Evolutionary conservation across 2,888 invertebrate species (phyloP).

Genomic region (Metacarcinus magister): DNA sequence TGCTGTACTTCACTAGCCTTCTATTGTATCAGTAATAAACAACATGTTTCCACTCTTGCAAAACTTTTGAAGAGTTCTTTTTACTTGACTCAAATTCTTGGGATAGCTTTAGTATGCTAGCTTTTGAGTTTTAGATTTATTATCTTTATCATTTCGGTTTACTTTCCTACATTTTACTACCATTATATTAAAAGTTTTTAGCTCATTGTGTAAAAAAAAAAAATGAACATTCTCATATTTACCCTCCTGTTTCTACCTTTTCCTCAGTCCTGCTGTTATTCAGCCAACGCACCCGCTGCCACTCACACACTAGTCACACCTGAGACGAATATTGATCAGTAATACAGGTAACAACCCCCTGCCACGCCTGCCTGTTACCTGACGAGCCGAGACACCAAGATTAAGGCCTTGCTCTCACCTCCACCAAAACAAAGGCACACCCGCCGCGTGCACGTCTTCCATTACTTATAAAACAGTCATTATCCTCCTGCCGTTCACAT

Average conservation of each 20-base stretch:
- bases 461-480: neutral
- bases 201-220: neutral
- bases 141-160: neutral
- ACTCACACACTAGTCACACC: neutral
- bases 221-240: neutral
- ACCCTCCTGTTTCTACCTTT: neutral
- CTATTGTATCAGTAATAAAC: neutral
- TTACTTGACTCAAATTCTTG: neutral
- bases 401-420: constrained; percentile 41
- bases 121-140: neutral
- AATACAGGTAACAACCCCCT: constrained; percentile 6
- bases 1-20: neutral
- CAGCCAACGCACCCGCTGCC: neutral
- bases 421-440: neutral
- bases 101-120: neutral
- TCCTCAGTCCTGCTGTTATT: neutral
- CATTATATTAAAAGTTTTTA: neutral
- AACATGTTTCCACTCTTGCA: neutral
- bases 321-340: constrained; percentile 11
- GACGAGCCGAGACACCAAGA: neutral
- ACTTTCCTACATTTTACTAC: neutral
- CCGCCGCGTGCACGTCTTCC: neutral
- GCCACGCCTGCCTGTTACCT: neutral
- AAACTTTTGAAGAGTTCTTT: neutral
- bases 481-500: neutral